phyloP scores from a whole-genome alignment of 2,113 vertebrate genomes.

The Strix uralensis region DNA sequence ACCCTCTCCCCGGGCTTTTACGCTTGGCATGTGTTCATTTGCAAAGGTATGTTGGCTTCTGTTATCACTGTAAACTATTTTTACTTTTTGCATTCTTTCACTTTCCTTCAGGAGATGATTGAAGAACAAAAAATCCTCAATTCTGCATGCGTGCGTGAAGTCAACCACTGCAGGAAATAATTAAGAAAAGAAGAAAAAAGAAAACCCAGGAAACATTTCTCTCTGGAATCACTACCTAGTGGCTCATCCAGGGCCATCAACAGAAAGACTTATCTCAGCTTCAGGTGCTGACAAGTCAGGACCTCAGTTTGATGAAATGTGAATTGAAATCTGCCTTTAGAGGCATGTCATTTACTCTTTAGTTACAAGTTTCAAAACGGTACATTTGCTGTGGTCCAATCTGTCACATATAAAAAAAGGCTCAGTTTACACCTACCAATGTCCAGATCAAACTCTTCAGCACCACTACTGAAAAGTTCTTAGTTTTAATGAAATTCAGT shows the following conservation, averaged over 20 bases:
- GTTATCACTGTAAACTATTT: neutral
- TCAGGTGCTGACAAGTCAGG: neutral
- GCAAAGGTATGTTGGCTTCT: neutral
- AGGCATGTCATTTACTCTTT: neutral
- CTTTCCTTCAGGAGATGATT: neutral
- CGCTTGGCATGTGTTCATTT: neutral
- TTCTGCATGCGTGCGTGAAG: neutral
- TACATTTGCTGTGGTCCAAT: neutral
- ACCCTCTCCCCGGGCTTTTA: neutral
- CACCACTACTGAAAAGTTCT: neutral
- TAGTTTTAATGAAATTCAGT: neutral
- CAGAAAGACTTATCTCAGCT: neutral
- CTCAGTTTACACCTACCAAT: neutral
- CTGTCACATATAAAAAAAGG: neutral
- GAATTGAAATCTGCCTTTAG: neutral
- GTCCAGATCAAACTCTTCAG: constrained; percentile 1
- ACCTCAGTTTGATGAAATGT: neutral
- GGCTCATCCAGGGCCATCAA: neutral
- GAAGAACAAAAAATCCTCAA: neutral
- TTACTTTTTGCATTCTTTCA: neutral
- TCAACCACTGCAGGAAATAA: neutral
- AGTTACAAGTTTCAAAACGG: neutral
- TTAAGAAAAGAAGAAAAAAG: neutral
- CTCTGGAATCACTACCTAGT: neutral
- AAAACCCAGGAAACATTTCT: neutral